Evolutionary conservation across 2,888 invertebrate species (phyloP), one percentile per base, ranked within the genome.

Genomic region (Trichacis sp.): DNA sequence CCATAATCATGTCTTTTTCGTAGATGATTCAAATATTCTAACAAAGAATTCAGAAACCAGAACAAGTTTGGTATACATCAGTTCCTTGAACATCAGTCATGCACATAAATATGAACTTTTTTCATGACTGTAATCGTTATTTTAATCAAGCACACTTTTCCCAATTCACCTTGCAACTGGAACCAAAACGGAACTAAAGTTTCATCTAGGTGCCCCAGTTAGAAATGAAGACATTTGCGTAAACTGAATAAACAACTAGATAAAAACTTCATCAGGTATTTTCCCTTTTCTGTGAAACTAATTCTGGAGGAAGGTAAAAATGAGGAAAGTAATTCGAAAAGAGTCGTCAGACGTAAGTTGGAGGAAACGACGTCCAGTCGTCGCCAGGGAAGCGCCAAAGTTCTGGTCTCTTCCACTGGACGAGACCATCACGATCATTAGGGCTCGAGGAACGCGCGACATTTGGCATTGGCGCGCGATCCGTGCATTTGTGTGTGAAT

Each of bases 401-500:
- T 45, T 56, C 30, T 43, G 29, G 11, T 29, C 42, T 52, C 19
- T 46, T 43, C 24, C 33, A 17, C 15, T 29, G 30, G 29, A 29
- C 46, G 54, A 45, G 46, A 52, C 56, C 40, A 53, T 47, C 57
- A 43, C 45, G 68, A 58, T 61, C 61, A 68, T 66, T 68, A 61
- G 55, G 40, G 56, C 38, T 49, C 11, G 29, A 29, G 15, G 33
- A 36, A 36, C 47, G 50, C 43, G 18, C 45, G 54, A 49, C 51
- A 29, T 47, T 46, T 30, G 48, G 6, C n/a, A 18, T 4, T 24
- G 45, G 18, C 38, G 53, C n/a, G 47, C 57, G 58, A 36, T 11
- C 17, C 42, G 2, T 9, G 5, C 18, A 8, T 42, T 18, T 15
- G 42, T 18, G 42, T 18, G 42, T 15, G 42, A 42, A 18, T 11